A percentile compares a stretch with the other conserved stretches of the same genome.
Conservation (phyloP, 2,797 vertebrate genomes). For the Muscicapa striata region DNA sequence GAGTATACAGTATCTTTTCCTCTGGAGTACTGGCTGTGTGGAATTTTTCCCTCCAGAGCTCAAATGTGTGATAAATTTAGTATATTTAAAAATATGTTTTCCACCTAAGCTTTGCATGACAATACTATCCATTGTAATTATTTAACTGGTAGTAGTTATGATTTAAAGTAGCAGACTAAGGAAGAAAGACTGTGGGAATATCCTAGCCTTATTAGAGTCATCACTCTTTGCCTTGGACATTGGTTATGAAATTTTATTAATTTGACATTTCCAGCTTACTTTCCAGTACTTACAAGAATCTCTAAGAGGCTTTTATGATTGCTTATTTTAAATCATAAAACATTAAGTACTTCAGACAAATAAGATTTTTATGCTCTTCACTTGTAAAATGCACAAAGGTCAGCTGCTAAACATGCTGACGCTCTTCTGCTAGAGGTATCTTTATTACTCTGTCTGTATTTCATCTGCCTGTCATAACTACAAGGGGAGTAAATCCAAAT, state of each 20-base stretch:
- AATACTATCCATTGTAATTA: neutral
- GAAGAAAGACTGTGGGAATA: neutral
- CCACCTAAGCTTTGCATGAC: neutral
- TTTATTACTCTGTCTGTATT: neutral
- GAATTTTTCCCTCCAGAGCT: neutral
- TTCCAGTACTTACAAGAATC: neutral
- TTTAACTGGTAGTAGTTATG: neutral
- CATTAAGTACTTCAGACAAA: neutral
- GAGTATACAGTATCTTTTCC: neutral
- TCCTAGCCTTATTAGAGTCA: neutral
- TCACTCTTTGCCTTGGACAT: neutral
- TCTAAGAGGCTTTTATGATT: neutral
- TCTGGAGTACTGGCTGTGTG: neutral
- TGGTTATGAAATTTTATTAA: neutral
- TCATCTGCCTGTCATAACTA: neutral
- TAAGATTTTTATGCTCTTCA: neutral
- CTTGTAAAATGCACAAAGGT: neutral
- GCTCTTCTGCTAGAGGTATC: neutral
- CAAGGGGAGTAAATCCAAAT: neutral
- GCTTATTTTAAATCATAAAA: neutral
- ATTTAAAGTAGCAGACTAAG: neutral
- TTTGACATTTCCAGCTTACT: neutral
- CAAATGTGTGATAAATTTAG: neutral
- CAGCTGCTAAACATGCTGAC: neutral
- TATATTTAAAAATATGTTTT: constrained; percentile 12